Evolutionary conservation across 1,140 invertebrate species (phyloP), one percentile per base, ranked within the genome.

Genomic region (Nephila pilipes): DNA sequence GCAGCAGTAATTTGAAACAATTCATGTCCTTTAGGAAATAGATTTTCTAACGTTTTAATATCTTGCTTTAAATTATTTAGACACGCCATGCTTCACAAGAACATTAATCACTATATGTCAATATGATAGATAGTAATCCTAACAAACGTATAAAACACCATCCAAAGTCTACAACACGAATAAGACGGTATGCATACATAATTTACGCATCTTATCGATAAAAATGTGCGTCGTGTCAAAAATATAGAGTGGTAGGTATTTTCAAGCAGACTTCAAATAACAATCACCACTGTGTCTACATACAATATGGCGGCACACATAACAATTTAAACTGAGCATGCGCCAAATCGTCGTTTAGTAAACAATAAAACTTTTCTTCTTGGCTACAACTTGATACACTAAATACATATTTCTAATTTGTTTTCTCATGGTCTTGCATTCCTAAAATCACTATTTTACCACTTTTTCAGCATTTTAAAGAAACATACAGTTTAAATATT

Each of bases 41-140:
- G 97, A 95, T 97, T 97, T 96, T 99, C 98, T 96, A 99, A 97
- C 95, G 98, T 98, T 96, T 98, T 98, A 96, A 99, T 99, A 97
- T 99, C 99, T 96, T 99, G 97, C 96, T 99, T 99, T 95, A 99
- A 97, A 94, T 98, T 98, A 96, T 98, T 98, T 96, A 99, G 96
- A 97, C 99, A 99, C 97, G 99, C 99, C 98, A 99, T 93, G 57
- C 54, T 29, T 85, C 60, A 92, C 22, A 92, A 25, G 32, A 92
- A 87, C 36, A 85, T 92, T 38, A 60, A 91, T 60, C 22, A n/a
- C 79, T 32, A 91, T 63, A 38, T 60, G 60, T 32, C 32, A 57
- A 36, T 57, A 87, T 58, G 58, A 32, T 25, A 87, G 55, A 6
- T 60, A 60, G 29, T 32, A 60, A 60, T 60, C 55, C 8, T 60